Conservation (phyloP, 2,888 invertebrate genomes). For the Caenorhabditis sp. region DNA sequence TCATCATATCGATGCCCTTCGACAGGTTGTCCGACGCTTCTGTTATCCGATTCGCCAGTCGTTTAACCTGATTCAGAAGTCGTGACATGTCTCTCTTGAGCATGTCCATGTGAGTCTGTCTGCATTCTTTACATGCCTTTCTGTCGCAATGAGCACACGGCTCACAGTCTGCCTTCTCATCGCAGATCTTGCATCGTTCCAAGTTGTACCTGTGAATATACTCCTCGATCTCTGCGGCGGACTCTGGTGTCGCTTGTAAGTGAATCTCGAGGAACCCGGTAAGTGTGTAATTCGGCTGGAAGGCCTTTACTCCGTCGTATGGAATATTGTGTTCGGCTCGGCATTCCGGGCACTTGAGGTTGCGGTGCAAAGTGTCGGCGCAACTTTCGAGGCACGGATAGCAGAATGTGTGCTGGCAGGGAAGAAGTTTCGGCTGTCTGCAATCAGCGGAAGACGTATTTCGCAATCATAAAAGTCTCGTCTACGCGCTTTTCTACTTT, state of each 20-base stretch:
- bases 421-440: slow-evolving; percentile 90
- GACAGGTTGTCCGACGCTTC: slow-evolving; percentile 81
- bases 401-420: slow-evolving; percentile 97
- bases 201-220: slow-evolving; percentile 83
- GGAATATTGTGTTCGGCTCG: slow-evolving; percentile 85
- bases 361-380: slow-evolving; percentile 84
- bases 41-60: slow-evolving; percentile 80
- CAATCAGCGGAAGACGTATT: slow-evolving; percentile 37
- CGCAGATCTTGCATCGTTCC: slow-evolving; percentile 83
- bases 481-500: slow-evolving; percentile 4
- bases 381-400: slow-evolving; percentile 94
- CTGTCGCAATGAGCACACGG: slow-evolving; percentile 96
- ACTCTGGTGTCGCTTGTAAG: slow-evolving; percentile 81
- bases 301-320: slow-evolving; percentile 84
- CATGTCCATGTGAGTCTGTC: slow-evolving; percentile 95
- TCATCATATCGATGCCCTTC: slow-evolving; percentile 92
- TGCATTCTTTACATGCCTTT: slow-evolving; percentile 88
- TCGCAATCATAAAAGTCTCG: slow-evolving; percentile 33
- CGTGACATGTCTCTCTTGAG: slow-evolving; percentile 93
- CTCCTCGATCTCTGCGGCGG: slow-evolving; percentile 81
- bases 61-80: slow-evolving; percentile 89
- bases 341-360: slow-evolving; percentile 86
- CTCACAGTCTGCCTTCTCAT: slow-evolving; percentile 83
- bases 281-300: slow-evolving; percentile 88
- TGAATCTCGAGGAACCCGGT: slow-evolving; percentile 86